phyloP scores from a whole-genome alignment of 2,797 vertebrate species.

The Otus scops region DNA sequence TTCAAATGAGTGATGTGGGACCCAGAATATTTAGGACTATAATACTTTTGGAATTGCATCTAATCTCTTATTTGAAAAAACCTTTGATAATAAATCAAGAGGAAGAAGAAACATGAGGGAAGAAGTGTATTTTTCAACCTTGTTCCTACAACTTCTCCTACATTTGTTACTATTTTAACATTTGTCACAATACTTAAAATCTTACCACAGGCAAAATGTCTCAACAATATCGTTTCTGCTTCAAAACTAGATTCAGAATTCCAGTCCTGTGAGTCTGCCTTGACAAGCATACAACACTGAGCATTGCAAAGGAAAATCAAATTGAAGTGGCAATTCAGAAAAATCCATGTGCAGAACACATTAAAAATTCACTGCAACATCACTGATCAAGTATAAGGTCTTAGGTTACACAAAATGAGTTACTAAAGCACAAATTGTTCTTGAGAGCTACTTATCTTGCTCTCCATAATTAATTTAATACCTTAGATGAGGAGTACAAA shows the following conservation, averaged over 20 bases:
- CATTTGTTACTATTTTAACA: slow-evolving; percentile 1
- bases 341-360: background rate
- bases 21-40: background rate
- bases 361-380: slow-evolving; percentile 56
- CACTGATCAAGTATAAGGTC: slow-evolving; percentile 41
- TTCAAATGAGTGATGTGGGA: background rate
- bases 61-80: background rate
- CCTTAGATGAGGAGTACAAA: slow-evolving; percentile 42
- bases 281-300: background rate
- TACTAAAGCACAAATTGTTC: slow-evolving; percentile 38
- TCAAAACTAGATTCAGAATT: slow-evolving; percentile 10
- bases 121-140: background rate
- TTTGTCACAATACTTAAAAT: slow-evolving; percentile 29
- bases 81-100: background rate
- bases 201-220: slow-evolving; percentile 33
- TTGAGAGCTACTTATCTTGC: slow-evolving; percentile 56
- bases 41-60: background rate
- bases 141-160: background rate
- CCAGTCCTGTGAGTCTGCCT: background rate
- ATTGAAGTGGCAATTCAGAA: slow-evolving; percentile 33
- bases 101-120: background rate
- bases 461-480: slow-evolving; percentile 61
- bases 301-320: slow-evolving; percentile 14
- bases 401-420: slow-evolving; percentile 45
- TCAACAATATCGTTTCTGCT: background rate